Percentiles rank a stretch among this genome's conserved stretches.
Evolutionary conservation across 2,888 invertebrate species (phyloP).

Genomic region (Clunio marinus): DNA sequence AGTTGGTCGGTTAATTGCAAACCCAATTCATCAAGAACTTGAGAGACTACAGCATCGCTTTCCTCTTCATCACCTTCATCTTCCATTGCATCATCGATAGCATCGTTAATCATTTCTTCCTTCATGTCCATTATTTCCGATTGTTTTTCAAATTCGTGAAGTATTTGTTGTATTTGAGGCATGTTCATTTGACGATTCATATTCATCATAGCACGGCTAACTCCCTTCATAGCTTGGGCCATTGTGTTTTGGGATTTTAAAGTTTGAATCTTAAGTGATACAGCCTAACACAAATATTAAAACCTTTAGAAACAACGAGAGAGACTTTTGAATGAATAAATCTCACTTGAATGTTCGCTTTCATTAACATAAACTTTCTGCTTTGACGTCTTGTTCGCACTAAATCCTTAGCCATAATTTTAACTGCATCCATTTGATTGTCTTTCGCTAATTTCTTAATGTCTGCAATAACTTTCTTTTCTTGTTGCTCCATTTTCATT

Average conservation of each 20-base stretch:
- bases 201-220: slow-evolving; percentile 95
- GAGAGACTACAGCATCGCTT: slow-evolving; percentile 90
- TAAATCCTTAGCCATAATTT: slow-evolving; percentile 98
- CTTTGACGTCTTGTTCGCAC: slow-evolving; percentile 92
- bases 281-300: slow-evolving; percentile 56
- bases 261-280: slow-evolving; percentile 95
- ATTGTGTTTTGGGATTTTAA: slow-evolving; percentile 97
- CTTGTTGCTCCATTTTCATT: slow-evolving; percentile 95
- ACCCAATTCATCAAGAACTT: slow-evolving; percentile 96
- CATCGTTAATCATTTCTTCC: slow-evolving; percentile 99
- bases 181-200: slow-evolving; percentile 97
- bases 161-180: slow-evolving; percentile 97
- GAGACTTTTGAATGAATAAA: no score
- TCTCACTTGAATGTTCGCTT: slow-evolving; percentile 86
- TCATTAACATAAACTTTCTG: slow-evolving; percentile 99
- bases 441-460: slow-evolving; percentile 99
- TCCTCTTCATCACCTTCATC: slow-evolving; percentile 98
- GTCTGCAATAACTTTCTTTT: slow-evolving; percentile 96
- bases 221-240: slow-evolving; percentile 99
- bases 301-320: neutral
- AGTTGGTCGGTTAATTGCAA: slow-evolving; percentile 90
- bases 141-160: slow-evolving; percentile 97
- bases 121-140: slow-evolving; percentile 99
- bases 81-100: slow-evolving; percentile 99
- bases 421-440: slow-evolving; percentile 99